A percentile compares a stretch with the other conserved stretches of the same genome.
These are phyloP conservation scores for Mustela erminea DNA, from an alignment of 2,797 vertebrate species.

Conservation along the genomic window DNA sequence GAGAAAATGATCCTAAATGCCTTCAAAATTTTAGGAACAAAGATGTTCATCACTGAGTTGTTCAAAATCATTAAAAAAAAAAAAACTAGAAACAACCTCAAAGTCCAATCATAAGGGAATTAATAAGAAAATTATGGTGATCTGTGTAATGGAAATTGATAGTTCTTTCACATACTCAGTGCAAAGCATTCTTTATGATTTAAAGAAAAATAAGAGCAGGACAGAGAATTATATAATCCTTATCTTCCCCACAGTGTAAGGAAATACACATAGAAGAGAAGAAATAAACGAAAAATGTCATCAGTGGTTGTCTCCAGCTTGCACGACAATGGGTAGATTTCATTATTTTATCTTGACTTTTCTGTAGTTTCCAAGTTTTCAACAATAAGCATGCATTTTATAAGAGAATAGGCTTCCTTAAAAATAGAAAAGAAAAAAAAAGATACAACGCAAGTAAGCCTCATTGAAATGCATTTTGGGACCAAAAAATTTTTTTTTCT, in stretches of 20 bases:
- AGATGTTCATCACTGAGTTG: neutral
- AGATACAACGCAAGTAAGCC: neutral
- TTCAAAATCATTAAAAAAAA: neutral
- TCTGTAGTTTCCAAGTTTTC: neutral
- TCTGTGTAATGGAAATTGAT: neutral
- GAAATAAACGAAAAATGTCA: fast-evolving
- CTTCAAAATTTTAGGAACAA: neutral
- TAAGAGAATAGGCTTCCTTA: neutral
- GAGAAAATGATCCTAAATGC: neutral
- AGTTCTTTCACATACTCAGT: neutral
- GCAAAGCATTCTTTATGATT: neutral
- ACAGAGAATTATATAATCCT: fast-evolving
- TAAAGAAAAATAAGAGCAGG: neutral
- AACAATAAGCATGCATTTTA: neutral
- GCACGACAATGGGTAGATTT: neutral
- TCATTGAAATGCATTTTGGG: neutral
- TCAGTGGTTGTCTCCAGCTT: neutral
- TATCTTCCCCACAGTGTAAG: fast-evolving
- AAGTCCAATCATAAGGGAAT: neutral
- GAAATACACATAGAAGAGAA: neutral
- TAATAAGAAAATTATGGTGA: neutral
- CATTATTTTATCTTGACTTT: neutral
- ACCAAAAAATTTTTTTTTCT: neutral
- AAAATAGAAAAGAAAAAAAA: neutral
- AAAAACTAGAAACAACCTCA: neutral